Evolutionary conservation across 2,888 invertebrate genomes (phyloP).

Genomic region (Pristionchus mayeri): DNA sequence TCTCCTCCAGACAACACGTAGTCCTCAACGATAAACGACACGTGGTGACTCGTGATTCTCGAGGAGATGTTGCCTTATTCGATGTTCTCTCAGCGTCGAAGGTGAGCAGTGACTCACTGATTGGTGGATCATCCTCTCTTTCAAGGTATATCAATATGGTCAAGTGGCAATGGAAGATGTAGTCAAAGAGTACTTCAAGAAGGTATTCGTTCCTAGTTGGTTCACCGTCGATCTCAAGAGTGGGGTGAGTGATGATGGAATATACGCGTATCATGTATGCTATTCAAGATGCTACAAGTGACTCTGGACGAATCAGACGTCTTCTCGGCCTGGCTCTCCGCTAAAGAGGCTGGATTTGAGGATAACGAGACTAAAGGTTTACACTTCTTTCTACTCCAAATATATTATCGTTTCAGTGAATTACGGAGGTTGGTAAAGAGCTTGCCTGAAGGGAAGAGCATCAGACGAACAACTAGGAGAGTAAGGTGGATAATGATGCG

Average conservation of each 20-base stretch:
- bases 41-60: slow-evolving; percentile 94
- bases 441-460: no score
- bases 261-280: neutral
- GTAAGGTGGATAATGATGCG: no score
- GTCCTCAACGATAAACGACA: slow-evolving; percentile 96
- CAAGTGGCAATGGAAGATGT: slow-evolving; percentile 84
- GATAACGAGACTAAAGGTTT: slow-evolving; percentile 83
- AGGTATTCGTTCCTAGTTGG: slow-evolving; percentile 98
- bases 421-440: no score
- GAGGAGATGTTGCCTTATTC: slow-evolving; percentile 89
- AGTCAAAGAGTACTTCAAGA: slow-evolving; percentile 90
- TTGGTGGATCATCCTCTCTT: neutral
- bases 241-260: slow-evolving; percentile 84
- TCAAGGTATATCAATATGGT: slow-evolving; percentile 30
- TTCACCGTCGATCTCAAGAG: slow-evolving; percentile 98
- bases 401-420: slow-evolving; percentile 87
- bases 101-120: slow-evolving; percentile 49
- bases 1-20: slow-evolving; percentile 87
- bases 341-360: slow-evolving; percentile 91
- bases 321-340: slow-evolving; percentile 97
- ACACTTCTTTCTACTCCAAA: neutral
- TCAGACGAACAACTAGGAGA: no score
- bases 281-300: slow-evolving; percentile 91
- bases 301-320: slow-evolving; percentile 98
- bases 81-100: slow-evolving; percentile 82